Base-by-base conservation (phyloP, 2,113 vertebrate species). In the Lanius ludovicianus region DNA sequence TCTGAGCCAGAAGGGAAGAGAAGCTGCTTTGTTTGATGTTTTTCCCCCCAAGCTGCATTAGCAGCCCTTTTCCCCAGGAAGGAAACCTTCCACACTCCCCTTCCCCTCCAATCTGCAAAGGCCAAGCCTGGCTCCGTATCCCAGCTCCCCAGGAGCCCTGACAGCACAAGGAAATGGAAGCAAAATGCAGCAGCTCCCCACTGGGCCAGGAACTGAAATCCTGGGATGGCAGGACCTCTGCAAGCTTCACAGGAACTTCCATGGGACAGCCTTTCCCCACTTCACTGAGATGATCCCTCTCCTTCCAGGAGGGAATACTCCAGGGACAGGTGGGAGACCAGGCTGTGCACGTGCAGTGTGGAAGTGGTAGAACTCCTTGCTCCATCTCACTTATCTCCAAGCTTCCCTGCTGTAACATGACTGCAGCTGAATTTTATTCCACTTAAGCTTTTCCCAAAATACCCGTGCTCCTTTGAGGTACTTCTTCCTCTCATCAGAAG, bases 51-150 rank as follows among this genome's bases (percentile, higher is more conserved):
- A 44, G 71, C 33, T 41, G 50, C 17, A 23, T 31, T 59, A 44
- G 18, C 68, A 83, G 37, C 63, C 67, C 71, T 94, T 30, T 94
- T 96, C 93, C 93, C 93, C 90, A 92, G 95, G 92, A 94, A 96
- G 95, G 92, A 96, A 96, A 7, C 62, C 31, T 94, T 90, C 79
- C 79, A 30, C 1, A 0, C 46, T 64, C 75, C 73, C 75, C 64
- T 88, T 95, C 82, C 90, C 85, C 64, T 88, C 19, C 10, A 55
- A 20, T 21, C 37, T 2, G 1, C 65, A 70, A 18, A 56, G 57
- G 13, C 53, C 69, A 53, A 81, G 15, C 64, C 55, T 23, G 37
- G 24, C 57, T 71, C 35, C 53, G 82, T 1, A 31, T 53, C 21
- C 35, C 64, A 73, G 28, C 5, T 28, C 67, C 65, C 62, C 31